phyloP scores from a whole-genome alignment of 2,888 invertebrate genomes.

The Stenodera caucasica region DNA sequence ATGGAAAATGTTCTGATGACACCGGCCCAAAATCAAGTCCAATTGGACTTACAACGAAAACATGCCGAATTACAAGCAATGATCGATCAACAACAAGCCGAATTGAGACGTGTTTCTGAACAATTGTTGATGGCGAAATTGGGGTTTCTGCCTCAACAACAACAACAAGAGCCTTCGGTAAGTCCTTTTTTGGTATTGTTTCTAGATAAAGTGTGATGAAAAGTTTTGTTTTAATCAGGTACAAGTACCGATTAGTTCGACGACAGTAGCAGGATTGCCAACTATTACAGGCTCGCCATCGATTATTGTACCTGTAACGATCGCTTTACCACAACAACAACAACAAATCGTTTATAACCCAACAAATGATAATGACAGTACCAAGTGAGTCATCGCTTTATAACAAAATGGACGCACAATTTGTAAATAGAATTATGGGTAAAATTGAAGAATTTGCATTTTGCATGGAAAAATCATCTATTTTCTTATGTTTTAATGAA shows the following conservation, averaged over 20 bases:
- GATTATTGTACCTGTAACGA: slow-evolving; percentile 44
- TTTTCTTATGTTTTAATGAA: slow-evolving; percentile 2
- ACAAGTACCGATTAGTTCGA: slow-evolving; percentile 41
- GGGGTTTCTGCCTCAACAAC: slow-evolving; percentile 61
- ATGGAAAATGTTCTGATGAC: slow-evolving; percentile 59
- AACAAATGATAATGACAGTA: slow-evolving; percentile 42
- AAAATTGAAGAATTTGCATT: not conserved
- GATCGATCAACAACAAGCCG: slow-evolving; percentile 84
- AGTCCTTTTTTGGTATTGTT: not conserved
- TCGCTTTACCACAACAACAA: slow-evolving; percentile 36
- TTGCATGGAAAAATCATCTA: not conserved
- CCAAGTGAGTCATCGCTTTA: slow-evolving; percentile 9
- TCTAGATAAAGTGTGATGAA: not conserved
- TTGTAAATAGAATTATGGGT: not conserved
- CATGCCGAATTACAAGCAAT: slow-evolving; percentile 84
- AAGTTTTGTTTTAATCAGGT: slow-evolving; percentile 16
- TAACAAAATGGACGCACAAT: slow-evolving; percentile 2
- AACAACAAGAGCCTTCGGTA: slow-evolving; percentile 33
- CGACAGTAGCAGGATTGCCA: slow-evolving; percentile 38
- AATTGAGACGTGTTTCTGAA: slow-evolving; percentile 82
- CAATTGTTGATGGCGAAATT: slow-evolving; percentile 80
- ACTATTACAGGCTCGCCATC: slow-evolving; percentile 37
- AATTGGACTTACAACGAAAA: slow-evolving; percentile 77
- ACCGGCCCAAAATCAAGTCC: slow-evolving; percentile 62
- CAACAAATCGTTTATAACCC: slow-evolving; percentile 30